These are phyloP conservation scores for Thyatira batis DNA, from an alignment of 2,888 invertebrate genomes.

Conservation along the genomic window DNA sequence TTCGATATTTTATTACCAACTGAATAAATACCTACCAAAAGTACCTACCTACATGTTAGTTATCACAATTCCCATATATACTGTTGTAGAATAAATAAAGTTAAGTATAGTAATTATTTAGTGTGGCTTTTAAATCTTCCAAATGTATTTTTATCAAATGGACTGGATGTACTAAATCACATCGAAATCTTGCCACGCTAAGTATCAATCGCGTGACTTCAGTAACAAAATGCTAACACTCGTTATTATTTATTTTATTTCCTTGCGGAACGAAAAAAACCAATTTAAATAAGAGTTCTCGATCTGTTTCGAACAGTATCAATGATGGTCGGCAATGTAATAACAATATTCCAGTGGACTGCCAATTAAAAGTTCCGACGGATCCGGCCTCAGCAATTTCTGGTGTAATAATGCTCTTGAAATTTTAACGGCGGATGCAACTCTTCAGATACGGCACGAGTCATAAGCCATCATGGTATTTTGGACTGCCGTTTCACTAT, in stretches of 20 bases:
- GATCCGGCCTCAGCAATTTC: slow-evolving; percentile 52
- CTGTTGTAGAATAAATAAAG: too few species aligned
- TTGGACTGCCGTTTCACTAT: not conserved
- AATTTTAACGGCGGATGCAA: slow-evolving; percentile 64
- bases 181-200: too few species aligned
- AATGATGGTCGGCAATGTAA: slow-evolving; percentile 54
- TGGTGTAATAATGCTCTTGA: slow-evolving; percentile 61
- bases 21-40: too few species aligned
- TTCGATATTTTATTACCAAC: too few species aligned
- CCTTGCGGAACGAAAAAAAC: slow-evolving; percentile 9
- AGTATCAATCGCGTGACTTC: too few species aligned
- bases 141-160: too few species aligned
- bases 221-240: not conserved
- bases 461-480: slow-evolving; percentile 10
- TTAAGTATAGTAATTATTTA: too few species aligned
- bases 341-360: slow-evolving; percentile 58
- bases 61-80: too few species aligned
- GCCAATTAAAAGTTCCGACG: slow-evolving; percentile 77
- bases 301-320: slow-evolving; percentile 49
- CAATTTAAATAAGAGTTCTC: slow-evolving; percentile 25
- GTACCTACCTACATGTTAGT: too few species aligned
- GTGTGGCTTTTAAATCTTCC: too few species aligned
- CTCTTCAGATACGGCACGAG: slow-evolving; percentile 29
- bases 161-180: too few species aligned
- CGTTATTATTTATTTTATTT: not conserved